These are phyloP conservation scores for Opisthograptis luteolata DNA, from an alignment of 2,888 invertebrate species.

Conservation along the genomic window DNA sequence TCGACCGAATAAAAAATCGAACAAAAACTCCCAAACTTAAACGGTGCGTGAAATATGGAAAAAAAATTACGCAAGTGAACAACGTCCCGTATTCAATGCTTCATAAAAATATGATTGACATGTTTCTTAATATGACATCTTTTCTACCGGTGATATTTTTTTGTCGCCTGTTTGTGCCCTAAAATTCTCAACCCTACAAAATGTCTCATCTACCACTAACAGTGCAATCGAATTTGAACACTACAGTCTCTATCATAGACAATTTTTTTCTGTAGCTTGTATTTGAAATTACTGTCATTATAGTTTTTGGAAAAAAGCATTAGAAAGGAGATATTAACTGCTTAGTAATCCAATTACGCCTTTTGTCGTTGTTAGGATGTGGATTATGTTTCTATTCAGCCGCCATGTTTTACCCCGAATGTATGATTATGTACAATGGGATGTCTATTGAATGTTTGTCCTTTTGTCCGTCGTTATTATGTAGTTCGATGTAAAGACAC, in stretches of 20 bases:
- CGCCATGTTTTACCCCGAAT: slow-evolving; percentile 69
- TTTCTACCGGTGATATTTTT: slow-evolving; percentile 82
- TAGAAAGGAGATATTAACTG: slow-evolving; percentile 80
- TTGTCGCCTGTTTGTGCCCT: slow-evolving; percentile 71
- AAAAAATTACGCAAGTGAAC: slow-evolving; percentile 80
- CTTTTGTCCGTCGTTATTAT: slow-evolving; percentile 61
- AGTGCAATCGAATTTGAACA: slow-evolving; percentile 18
- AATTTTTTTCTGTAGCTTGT: slow-evolving; percentile 17
- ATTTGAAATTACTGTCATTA: slow-evolving; percentile 12
- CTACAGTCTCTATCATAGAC: neutral
- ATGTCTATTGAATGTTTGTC: slow-evolving; percentile 68
- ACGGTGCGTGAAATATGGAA: slow-evolving; percentile 79
- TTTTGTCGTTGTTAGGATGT: slow-evolving; percentile 81
- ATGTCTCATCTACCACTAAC: slow-evolving; percentile 24
- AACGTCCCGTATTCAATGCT: slow-evolving; percentile 71
- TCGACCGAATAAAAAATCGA: slow-evolving; percentile 52
- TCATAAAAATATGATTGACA: slow-evolving; percentile 85
- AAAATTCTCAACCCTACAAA: slow-evolving; percentile 36
- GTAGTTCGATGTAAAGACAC: slow-evolving; percentile 61
- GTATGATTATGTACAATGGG: slow-evolving; percentile 71
- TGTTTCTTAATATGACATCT: slow-evolving; percentile 84
- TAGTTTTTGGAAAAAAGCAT: slow-evolving; percentile 31
- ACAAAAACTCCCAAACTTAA: slow-evolving; percentile 59
- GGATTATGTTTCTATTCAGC: slow-evolving; percentile 81
- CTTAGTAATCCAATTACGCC: slow-evolving; percentile 82